Percentiles rank a stretch among this genome's conserved stretches.
Evolutionary conservation across 2,113 vertebrate species (phyloP).

Genomic region (Steatornis caripensis): DNA sequence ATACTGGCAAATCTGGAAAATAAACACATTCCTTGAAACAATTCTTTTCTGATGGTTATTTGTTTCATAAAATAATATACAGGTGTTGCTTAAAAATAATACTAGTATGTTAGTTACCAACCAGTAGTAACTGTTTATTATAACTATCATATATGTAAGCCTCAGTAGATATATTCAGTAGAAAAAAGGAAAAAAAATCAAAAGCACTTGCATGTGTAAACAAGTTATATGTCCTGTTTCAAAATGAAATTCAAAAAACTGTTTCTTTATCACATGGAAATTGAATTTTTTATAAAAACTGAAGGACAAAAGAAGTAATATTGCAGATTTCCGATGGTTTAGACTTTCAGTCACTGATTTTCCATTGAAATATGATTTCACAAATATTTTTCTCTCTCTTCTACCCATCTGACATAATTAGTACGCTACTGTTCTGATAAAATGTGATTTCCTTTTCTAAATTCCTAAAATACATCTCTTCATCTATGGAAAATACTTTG

Average conservation of each 20-base stretch:
- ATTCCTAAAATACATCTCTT: not conserved
- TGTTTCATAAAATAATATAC: not conserved
- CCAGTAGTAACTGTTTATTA: not conserved
- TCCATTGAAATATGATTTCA: not conserved
- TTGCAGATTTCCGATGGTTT: not conserved
- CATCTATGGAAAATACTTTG: not conserved
- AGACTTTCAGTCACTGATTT: not conserved
- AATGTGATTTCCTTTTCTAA: not conserved
- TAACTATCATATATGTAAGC: not conserved
- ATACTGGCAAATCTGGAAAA: not conserved
- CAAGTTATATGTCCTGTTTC: not conserved
- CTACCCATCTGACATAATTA: not conserved
- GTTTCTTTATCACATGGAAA: not conserved
- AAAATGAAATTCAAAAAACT: not conserved
- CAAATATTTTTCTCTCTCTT: not conserved
- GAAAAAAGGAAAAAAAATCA: not conserved
- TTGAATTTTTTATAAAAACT: not conserved
- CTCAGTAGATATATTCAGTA: not conserved
- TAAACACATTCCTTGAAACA: not conserved
- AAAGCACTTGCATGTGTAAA: not conserved
- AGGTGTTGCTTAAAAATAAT: not conserved
- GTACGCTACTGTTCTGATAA: not conserved
- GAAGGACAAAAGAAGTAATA: not conserved
- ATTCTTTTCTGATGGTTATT: not conserved
- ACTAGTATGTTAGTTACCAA: not conserved